A percentile compares a stretch with the other conserved stretches of the same genome.
These are phyloP conservation scores for Passerculus sandwichensis DNA, from an alignment of 2,797 vertebrate genomes.

Conservation along the genomic window DNA sequence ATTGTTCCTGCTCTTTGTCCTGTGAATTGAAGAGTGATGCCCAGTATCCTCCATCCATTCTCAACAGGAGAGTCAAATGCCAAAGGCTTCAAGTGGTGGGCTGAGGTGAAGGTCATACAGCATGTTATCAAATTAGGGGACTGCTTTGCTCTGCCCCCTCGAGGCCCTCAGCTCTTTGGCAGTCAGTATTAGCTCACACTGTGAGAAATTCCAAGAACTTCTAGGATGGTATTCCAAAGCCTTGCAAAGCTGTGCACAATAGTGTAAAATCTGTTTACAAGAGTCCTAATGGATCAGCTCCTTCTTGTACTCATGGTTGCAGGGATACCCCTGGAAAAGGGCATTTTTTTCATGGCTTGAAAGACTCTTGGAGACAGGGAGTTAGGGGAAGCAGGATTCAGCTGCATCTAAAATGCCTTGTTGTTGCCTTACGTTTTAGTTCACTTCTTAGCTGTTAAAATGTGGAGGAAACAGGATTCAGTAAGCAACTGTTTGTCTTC, in stretches of 20 bases:
- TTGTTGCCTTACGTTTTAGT: background rate
- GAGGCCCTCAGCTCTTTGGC: background rate
- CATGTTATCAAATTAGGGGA: background rate
- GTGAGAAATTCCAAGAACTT: background rate
- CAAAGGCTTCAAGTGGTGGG: background rate
- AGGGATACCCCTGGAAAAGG: background rate
- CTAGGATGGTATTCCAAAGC: background rate
- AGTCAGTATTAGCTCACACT: background rate
- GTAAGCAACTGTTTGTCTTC: background rate
- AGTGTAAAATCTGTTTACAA: background rate
- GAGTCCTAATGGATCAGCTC: background rate
- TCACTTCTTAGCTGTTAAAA: background rate
- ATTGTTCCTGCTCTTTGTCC: background rate
- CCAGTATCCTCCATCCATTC: background rate
- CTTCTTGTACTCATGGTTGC: background rate
- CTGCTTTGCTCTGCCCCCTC: background rate
- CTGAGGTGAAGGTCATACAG: background rate
- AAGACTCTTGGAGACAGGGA: background rate
- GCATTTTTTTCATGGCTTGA: background rate
- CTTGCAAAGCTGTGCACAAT: background rate
- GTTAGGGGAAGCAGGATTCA: background rate
- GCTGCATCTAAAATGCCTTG: background rate
- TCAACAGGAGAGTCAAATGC: background rate
- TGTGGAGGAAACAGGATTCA: background rate
- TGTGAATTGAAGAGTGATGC: background rate